These are phyloP conservation scores for Cyanistes caeruleus DNA, from an alignment of 2,113 vertebrate genomes.

Conservation along the genomic window DNA sequence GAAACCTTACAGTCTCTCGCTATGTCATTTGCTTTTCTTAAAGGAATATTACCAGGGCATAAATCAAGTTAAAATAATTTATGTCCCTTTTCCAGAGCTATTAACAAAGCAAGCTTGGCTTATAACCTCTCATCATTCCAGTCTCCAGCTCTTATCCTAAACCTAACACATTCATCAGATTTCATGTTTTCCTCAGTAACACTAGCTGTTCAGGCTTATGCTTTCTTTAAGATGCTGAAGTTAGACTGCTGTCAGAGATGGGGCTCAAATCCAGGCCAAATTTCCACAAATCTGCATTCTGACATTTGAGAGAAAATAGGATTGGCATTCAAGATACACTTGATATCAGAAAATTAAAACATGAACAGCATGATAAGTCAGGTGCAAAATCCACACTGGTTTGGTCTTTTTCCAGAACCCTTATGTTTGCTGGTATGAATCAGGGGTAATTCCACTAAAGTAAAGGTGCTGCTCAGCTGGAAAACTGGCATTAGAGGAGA, in stretches of 20 bases:
- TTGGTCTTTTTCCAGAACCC: background rate
- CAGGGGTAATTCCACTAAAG: conserved; percentile 1
- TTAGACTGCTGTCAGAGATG: background rate
- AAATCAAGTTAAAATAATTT: background rate
- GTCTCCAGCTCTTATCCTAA: background rate
- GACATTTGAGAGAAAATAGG: conserved; percentile 25
- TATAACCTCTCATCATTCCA: background rate
- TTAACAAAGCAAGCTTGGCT: background rate
- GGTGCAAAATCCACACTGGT: background rate
- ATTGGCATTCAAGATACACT: background rate
- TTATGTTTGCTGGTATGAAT: background rate
- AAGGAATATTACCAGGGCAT: background rate
- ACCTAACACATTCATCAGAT: background rate
- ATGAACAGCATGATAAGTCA: background rate
- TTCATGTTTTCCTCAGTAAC: background rate
- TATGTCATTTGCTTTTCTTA: background rate
- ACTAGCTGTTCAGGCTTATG: background rate
- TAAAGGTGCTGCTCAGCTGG: background rate
- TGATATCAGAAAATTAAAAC: background rate
- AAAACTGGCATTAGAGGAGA: conserved; percentile 11
- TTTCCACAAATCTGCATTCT: background rate
- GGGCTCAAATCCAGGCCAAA: background rate
- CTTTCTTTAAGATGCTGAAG: background rate
- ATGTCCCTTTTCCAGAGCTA: background rate
- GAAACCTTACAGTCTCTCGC: background rate